phyloP scores from a whole-genome alignment of 2,888 invertebrate genomes.

The Agonopterix subpropinquella region DNA sequence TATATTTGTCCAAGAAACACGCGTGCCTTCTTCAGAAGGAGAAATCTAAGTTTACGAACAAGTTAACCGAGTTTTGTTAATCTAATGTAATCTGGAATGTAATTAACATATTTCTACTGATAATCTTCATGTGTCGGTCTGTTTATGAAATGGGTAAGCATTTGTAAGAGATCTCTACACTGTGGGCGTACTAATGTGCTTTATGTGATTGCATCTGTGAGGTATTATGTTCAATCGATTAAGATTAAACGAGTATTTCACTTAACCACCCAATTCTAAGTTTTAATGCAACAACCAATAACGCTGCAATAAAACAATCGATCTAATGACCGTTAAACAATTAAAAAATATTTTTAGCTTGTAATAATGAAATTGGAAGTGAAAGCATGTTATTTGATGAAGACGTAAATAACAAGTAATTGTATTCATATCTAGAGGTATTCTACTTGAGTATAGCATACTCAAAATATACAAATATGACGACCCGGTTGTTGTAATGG shows the following conservation, averaged over 20 bases:
- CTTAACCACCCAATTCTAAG: not conserved
- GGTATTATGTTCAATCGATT: slow-evolving; percentile 27
- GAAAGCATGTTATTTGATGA: too few relatives aligned
- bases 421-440: too few relatives aligned
- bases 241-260: slow-evolving; percentile 15
- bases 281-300: too few relatives aligned
- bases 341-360: too few relatives aligned
- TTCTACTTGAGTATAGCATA: too few relatives aligned
- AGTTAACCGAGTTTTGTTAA: slow-evolving; percentile 12
- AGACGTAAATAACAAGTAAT: too few relatives aligned
- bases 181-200: slow-evolving; percentile 23
- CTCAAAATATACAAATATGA: too few relatives aligned
- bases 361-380: too few relatives aligned
- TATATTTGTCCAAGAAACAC: not conserved
- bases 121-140: slow-evolving; percentile 18
- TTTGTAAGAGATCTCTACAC: slow-evolving; percentile 17
- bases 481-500: too few relatives aligned
- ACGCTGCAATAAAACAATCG: too few relatives aligned
- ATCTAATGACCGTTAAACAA: too few relatives aligned
- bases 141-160: slow-evolving; percentile 18
- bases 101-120: slow-evolving; percentile 26
- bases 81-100: slow-evolving; percentile 22
- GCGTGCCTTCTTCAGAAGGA: slow-evolving; percentile 3
- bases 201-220: slow-evolving; percentile 25
- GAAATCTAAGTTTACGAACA: slow-evolving; percentile 11